phyloP scores from a whole-genome alignment of 2,113 vertebrate genomes.

The Panurus biarmicus region DNA sequence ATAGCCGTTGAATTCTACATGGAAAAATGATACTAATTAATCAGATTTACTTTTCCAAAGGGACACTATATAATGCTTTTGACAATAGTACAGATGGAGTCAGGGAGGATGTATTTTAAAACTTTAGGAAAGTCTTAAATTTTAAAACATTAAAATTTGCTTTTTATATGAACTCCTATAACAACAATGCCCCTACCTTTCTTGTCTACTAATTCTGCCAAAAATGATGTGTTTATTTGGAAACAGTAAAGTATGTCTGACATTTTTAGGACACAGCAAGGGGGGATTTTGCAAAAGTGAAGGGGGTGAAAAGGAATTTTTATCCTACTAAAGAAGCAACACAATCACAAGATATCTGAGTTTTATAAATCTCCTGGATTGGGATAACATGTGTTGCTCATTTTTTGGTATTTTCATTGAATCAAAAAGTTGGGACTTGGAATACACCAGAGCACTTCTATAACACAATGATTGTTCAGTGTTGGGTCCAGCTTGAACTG shows the following conservation, averaged over 20 bases:
- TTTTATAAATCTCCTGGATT: not conserved
- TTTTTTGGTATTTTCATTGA: slow-evolving; percentile 9
- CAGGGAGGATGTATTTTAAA: slow-evolving; percentile 52
- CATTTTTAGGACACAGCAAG: slow-evolving; percentile 46
- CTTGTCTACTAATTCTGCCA: slow-evolving; percentile 63
- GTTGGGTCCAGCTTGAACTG: not conserved
- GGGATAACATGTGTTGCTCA: not conserved
- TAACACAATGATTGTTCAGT: not conserved
- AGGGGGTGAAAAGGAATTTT: slow-evolving; percentile 25
- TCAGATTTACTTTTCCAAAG: slow-evolving; percentile 62
- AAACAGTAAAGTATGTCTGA: slow-evolving; percentile 59
- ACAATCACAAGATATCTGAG: not conserved
- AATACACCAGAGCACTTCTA: not conserved
- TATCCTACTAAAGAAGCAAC: not conserved
- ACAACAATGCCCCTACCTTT: slow-evolving; percentile 56
- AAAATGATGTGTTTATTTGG: slow-evolving; percentile 60
- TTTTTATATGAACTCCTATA: slow-evolving; percentile 59
- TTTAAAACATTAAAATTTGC: slow-evolving; percentile 60
- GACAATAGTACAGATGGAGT: slow-evolving; percentile 21
- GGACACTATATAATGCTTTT: slow-evolving; percentile 45
- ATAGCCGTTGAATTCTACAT: slow-evolving; percentile 27
- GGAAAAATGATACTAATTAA: slow-evolving; percentile 26
- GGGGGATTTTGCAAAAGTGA: slow-evolving; percentile 11
- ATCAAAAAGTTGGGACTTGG: not conserved
- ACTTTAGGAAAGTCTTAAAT: slow-evolving; percentile 55